Base-by-base conservation (phyloP, 2,888 invertebrate species). In the Pedicia rivosa region DNA sequence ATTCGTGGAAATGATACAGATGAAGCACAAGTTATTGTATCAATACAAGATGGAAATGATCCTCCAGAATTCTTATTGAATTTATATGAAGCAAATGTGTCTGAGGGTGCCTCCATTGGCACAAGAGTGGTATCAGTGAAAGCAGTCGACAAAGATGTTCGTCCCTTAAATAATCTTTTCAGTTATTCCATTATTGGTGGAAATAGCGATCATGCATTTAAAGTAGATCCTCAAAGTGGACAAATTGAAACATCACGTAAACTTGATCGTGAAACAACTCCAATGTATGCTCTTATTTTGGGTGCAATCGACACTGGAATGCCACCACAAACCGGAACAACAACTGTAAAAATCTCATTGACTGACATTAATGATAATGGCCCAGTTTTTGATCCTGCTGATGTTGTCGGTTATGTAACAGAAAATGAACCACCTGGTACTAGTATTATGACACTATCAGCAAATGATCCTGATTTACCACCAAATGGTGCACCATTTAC, bases 31-130 rank as follows among this genome's bases (percentile, higher is more conserved):
- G 84, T 95, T 1, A 83, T 87, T 33, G 80, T 95, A 43, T 81
- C 84, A 1, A 84, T 95, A 43, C 87, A 91, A 63, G 94, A 94
- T 57, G 92, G 92, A 14, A 94, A 94, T 54, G 94, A 94, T 64
- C 90, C 94, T 1, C 94, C 94, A 1, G 86, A 87, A 55, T 95
- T 95, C 55, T 59, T 78, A n/a, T 73, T 79, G 49, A 68, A 68
- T 34, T 55, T 71, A 14, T 94, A 94, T 55, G 78, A 81, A 50
- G 73, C 81, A 0, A 72, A 70, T 41, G 70, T 94, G 15, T 78
- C 80, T 2, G 94, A 95, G 65, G 84, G 80, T 14, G 79, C 78
- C 0, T 50, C 60, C 1, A 59, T 77, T 8, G 90, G 88, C 1
- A 75, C 81, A 8, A 70, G 72, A 53, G 74, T 91, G 0, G 57